Conservation (phyloP, 2,113 vertebrate species). For the Dipodomys merriami region DNA sequence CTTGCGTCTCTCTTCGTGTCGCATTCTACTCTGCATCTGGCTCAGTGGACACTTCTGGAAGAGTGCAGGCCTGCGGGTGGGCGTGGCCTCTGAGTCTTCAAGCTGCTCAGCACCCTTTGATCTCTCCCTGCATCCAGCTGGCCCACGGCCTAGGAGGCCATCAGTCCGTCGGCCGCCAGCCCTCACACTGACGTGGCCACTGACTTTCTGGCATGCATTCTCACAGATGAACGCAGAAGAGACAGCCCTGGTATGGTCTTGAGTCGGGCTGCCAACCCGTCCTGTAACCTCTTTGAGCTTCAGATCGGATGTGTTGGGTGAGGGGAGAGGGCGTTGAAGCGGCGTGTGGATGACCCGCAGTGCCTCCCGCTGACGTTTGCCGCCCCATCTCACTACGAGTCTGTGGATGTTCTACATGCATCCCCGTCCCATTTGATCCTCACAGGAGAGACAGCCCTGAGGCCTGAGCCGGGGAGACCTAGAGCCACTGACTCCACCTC, state of each 20-base stretch:
- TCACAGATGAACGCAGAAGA: not conserved
- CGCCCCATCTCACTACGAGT: not conserved
- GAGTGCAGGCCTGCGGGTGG: fast-evolving
- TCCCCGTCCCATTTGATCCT: not conserved
- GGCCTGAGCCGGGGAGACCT: not conserved
- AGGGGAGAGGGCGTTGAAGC: not conserved
- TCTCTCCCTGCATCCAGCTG: not conserved
- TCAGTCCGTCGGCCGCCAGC: too few species aligned
- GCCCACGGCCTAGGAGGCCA: not conserved
- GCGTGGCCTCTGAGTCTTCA: fast-evolving
- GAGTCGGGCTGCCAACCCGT: not conserved
- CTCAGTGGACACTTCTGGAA: not conserved
- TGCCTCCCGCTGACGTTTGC: too few species aligned
- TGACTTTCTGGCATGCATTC: not conserved
- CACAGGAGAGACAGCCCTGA: not conserved
- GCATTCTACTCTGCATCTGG: fast-evolving
- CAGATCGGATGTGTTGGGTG: not conserved
- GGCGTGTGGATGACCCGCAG: not conserved
- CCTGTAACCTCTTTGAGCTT: not conserved
- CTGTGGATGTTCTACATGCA: not conserved
- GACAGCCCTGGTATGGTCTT: not conserved
- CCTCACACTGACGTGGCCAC: fast-evolving
- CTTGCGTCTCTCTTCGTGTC: fast-evolving
- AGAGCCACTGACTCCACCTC: not conserved
- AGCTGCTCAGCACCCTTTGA: not conserved